Conservation (phyloP, 2,797 vertebrate genomes). For the Chelmon rostratus region DNA sequence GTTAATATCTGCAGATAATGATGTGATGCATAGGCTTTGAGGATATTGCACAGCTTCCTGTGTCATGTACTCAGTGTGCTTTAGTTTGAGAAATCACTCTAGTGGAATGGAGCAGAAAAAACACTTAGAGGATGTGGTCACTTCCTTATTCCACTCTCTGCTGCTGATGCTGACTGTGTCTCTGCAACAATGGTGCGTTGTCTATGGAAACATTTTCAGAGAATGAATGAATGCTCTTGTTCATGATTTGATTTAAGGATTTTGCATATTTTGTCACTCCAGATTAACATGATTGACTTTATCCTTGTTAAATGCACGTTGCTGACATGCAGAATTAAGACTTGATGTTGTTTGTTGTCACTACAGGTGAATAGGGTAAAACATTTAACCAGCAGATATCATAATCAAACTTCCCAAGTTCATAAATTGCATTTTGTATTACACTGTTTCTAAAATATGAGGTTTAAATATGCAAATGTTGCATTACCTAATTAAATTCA, state of each 20-base stretch:
- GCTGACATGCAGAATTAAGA: not conserved
- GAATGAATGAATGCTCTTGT: not conserved
- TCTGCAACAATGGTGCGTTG: conserved; percentile 28
- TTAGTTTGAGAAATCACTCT: conserved; percentile 15
- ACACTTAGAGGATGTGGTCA: conserved; percentile 33
- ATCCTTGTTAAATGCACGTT: not conserved
- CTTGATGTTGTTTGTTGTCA: not conserved
- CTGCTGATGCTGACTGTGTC: conserved; percentile 1
- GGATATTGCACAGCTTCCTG: conserved; percentile 9
- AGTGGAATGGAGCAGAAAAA: conserved; percentile 34
- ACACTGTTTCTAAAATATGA: too few relatives aligned
- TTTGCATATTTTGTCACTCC: not conserved
- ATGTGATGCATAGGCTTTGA: not conserved
- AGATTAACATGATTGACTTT: not conserved
- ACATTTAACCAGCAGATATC: too few relatives aligned
- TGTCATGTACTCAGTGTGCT: conserved; percentile 6
- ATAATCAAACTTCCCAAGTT: too few relatives aligned
- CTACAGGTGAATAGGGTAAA: too few relatives aligned
- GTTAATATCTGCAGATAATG: not conserved
- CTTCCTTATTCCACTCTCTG: conserved; percentile 20
- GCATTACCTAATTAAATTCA: too few relatives aligned
- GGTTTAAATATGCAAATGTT: too few relatives aligned
- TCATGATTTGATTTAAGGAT: too few relatives aligned
- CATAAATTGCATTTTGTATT: too few relatives aligned
- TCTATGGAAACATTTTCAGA: not conserved